Evolutionary conservation across 2,888 invertebrate species (phyloP).

Genomic region (Rhingia rostrata): DNA sequence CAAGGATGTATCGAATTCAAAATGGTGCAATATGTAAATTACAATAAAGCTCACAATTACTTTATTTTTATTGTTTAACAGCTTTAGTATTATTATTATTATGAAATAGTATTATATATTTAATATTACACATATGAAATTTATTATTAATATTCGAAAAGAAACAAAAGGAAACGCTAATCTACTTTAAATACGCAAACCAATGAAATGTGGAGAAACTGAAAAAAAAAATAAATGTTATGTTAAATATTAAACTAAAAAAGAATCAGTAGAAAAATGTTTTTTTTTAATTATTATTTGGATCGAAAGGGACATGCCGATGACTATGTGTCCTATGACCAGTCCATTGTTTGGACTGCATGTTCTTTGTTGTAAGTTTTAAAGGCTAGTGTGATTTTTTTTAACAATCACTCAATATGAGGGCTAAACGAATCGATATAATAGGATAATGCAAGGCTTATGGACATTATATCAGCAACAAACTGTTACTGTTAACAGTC

Average conservation of each 20-base stretch:
- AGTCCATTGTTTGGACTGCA: no score
- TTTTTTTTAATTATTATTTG: slow-evolving; percentile 4
- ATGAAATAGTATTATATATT: slow-evolving; percentile 54
- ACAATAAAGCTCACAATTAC: slow-evolving; percentile 16
- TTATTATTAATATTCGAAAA: slow-evolving; percentile 63
- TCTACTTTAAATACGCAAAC: slow-evolving; percentile 73
- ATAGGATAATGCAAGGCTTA: no score
- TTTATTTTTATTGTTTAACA: slow-evolving; percentile 22
- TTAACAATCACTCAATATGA: no score
- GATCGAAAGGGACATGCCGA: no score
- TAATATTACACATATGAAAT: slow-evolving; percentile 62
- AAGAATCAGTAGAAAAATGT: slow-evolving; percentile 34
- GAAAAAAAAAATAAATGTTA: slow-evolving; percentile 69
- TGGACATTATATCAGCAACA: no score
- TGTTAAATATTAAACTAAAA: slow-evolving; percentile 72
- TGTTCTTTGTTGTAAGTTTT: no score
- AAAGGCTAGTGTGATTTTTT: no score
- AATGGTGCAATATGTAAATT: slow-evolving; percentile 65
- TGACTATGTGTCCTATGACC: no score
- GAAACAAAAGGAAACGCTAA: slow-evolving; percentile 42
- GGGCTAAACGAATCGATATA: no score
- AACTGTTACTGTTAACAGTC: no score
- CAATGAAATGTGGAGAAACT: slow-evolving; percentile 60
- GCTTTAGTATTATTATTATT: slow-evolving; percentile 41
- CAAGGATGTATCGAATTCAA: slow-evolving; percentile 30